Percentiles rank a stretch among this genome's conserved stretches.
Conservation (phyloP, 2,113 vertebrate species). For the Brevimyrus niger region DNA sequence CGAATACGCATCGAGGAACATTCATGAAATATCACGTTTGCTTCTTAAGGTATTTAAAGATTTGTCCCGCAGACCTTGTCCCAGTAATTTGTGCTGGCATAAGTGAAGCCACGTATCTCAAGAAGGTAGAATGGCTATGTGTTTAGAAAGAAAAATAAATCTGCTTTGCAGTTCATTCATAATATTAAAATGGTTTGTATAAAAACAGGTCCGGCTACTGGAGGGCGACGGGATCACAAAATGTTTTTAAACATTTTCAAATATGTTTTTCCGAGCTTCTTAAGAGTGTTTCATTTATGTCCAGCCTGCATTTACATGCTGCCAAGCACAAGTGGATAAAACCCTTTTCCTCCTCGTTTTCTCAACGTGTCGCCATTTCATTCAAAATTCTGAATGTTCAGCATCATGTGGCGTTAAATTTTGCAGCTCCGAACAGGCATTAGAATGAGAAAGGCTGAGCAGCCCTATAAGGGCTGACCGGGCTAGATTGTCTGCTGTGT, state of each 20-base stretch:
- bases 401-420: neutral
- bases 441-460: neutral
- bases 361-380: neutral
- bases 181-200: neutral
- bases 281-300: neutral
- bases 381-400: neutral
- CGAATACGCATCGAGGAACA: neutral
- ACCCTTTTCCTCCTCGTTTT: neutral
- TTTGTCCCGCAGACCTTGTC: neutral
- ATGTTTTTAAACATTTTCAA: neutral
- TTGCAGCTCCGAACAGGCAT: neutral
- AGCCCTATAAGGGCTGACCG: neutral
- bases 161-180: neutral
- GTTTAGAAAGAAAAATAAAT: neutral
- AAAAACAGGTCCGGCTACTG: neutral
- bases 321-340: neutral
- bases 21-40: neutral
- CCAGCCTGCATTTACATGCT: neutral
- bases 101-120: neutral
- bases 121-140: neutral
- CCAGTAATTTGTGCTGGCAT: neutral
- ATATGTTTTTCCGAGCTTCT: neutral
- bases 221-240: neutral
- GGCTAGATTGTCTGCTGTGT: neutral
- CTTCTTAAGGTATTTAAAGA: neutral